These are phyloP conservation scores for Leucophenga maculata DNA, from an alignment of 2,888 invertebrate species.

Conservation along the genomic window DNA sequence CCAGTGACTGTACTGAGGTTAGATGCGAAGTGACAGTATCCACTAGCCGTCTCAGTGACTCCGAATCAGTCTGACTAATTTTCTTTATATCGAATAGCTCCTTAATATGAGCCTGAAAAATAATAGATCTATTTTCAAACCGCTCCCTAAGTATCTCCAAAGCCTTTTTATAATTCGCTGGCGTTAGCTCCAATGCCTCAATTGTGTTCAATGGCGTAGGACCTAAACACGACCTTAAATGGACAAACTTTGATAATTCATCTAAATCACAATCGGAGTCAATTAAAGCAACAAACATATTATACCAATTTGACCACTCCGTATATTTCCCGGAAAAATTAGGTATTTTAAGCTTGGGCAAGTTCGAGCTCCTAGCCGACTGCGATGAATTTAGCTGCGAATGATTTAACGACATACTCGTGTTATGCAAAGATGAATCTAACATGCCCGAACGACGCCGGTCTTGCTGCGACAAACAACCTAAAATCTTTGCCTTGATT, in stretches of 20 bases:
- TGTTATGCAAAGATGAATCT: too few species aligned
- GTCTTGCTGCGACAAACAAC: too few species aligned
- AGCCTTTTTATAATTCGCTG: conserved; percentile 14
- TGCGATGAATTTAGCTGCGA: too few species aligned
- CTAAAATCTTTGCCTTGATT: too few species aligned
- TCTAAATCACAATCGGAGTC: conserved; percentile 17
- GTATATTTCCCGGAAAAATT: conserved; percentile 19
- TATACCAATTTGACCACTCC: conserved; percentile 21
- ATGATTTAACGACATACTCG: too few species aligned
- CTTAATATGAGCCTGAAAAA: conserved; percentile 13
- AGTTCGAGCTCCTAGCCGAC: too few species aligned
- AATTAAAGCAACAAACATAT: conserved; percentile 12
- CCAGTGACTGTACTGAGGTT: neutral
- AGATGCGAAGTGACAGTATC: neutral
- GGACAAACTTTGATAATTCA: conserved; percentile 27
- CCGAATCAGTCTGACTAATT: neutral
- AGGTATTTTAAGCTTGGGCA: conserved; percentile 4
- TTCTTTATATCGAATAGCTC: neutral
- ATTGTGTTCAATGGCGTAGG: conserved; percentile 16
- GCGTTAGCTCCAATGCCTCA: conserved; percentile 22
- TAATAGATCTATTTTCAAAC: conserved; percentile 16
- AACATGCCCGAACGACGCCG: too few species aligned
- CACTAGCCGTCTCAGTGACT: neutral
- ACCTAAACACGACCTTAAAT: conserved; percentile 26
- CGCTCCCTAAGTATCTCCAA: conserved; percentile 1